A percentile compares a stretch with the other conserved stretches of the same genome.
Evolutionary conservation across 2,113 vertebrate species (phyloP).

Genomic region (Dasypus novemcinctus): DNA sequence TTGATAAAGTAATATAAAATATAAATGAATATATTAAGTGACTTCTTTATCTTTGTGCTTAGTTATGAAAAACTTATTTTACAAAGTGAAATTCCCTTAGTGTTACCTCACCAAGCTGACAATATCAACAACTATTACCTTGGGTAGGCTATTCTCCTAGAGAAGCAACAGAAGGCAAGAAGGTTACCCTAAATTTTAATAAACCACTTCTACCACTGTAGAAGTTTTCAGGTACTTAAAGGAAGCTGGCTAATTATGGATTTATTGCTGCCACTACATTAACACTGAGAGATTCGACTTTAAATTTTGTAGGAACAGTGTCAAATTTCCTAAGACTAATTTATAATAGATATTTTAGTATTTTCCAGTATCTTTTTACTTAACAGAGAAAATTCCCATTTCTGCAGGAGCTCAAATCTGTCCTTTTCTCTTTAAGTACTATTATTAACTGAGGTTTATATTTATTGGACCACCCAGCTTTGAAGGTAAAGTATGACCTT

Average conservation of each 20-base stretch:
- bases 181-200: not conserved
- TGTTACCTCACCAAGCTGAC: not conserved
- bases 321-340: not conserved
- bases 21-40: slow-evolving; percentile 41
- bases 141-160: not conserved
- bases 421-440: not conserved
- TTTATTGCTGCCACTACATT: not conserved
- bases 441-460: not conserved
- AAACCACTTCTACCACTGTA: not conserved
- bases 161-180: slow-evolving; percentile 5
- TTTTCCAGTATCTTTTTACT: not conserved
- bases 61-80: not conserved
- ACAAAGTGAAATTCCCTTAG: not conserved
- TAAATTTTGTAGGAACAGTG: not conserved
- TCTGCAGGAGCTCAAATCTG: not conserved
- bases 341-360: slow-evolving; percentile 24
- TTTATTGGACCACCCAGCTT: not conserved
- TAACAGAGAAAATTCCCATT: not conserved
- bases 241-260: not conserved
- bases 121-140: not conserved
- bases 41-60: not conserved
- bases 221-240: slow-evolving; percentile 26
- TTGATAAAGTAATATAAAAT: slow-evolving; percentile 20
- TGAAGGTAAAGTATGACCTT: slow-evolving; percentile 13
- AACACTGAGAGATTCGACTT: not conserved